These are phyloP conservation scores for Bradypus variegatus DNA, from an alignment of 2,797 vertebrate genomes.

Conservation along the genomic window DNA sequence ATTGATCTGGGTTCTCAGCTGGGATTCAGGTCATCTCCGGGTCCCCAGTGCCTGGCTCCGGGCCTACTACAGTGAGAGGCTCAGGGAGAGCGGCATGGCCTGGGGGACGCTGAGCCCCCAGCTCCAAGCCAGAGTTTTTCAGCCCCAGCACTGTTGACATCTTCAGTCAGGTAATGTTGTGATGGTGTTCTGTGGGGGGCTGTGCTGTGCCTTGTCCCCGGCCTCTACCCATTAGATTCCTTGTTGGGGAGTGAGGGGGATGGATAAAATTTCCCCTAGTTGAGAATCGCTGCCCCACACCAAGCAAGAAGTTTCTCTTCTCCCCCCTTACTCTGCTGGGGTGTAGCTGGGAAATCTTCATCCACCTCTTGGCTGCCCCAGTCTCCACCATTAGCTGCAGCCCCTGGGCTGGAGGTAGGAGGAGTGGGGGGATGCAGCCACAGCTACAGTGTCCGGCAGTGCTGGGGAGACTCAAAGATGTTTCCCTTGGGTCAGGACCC, in stretches of 20 bases:
- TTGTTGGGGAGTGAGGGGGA: neutral
- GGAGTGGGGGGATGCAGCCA: conserved; percentile 32
- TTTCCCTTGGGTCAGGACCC: conserved; percentile 60
- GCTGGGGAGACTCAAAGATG: conserved; percentile 57
- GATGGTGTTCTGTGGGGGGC: neutral
- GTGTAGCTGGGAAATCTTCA: neutral
- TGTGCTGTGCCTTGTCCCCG: neutral
- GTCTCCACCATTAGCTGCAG: neutral
- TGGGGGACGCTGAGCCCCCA: neutral
- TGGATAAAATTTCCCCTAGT: neutral
- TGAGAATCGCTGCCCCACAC: neutral
- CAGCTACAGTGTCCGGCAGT: conserved; percentile 58
- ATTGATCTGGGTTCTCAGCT: neutral
- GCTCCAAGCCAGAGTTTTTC: neutral
- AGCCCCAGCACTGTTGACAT: neutral
- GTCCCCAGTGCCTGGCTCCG: neutral
- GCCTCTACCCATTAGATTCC: neutral
- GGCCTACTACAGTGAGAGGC: neutral
- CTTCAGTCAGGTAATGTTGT: neutral
- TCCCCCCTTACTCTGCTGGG: fast-evolving
- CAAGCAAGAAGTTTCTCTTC: fast-evolving
- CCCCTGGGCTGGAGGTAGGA: too few species aligned
- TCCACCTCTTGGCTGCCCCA: fast-evolving
- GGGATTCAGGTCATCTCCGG: neutral
- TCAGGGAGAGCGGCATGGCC: neutral